Evolutionary conservation across 1,140 invertebrate genomes (phyloP).

Genomic region (Lineus longissimus): DNA sequence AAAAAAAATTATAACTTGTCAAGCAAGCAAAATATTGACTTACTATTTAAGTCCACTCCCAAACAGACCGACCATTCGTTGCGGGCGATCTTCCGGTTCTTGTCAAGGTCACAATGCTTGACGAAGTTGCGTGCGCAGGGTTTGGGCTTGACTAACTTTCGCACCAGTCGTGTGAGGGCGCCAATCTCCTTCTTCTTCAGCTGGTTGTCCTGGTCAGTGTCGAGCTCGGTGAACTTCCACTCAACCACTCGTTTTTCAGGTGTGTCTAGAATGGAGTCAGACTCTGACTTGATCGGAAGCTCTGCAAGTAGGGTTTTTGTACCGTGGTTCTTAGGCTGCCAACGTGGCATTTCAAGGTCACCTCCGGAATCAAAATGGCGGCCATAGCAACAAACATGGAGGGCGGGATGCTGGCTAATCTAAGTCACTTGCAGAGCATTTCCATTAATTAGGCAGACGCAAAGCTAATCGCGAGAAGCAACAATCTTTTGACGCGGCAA

Average conservation of each 20-base stretch:
- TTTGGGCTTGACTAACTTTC: slow-evolving; percentile 80
- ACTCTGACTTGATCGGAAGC: slow-evolving; percentile 6
- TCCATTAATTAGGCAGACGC: background rate
- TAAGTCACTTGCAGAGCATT: slow-evolving; percentile 1
- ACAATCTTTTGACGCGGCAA: too few relatives aligned
- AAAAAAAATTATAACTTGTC: too few relatives aligned
- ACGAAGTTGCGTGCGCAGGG: slow-evolving; percentile 84
- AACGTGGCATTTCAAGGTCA: slow-evolving; percentile 5
- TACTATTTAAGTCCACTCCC: slow-evolving; percentile 59
- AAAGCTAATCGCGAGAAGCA: background rate
- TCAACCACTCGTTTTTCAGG: slow-evolving; percentile 56
- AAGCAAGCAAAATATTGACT: slow-evolving; percentile 19
- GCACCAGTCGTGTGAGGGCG: slow-evolving; percentile 73
- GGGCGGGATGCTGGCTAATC: slow-evolving; percentile 22
- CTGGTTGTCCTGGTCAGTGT: slow-evolving; percentile 69
- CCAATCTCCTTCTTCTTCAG: slow-evolving; percentile 76
- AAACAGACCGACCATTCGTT: slow-evolving; percentile 80
- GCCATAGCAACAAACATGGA: slow-evolving; percentile 4
- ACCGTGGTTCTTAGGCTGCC: background rate
- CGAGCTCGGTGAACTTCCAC: slow-evolving; percentile 84
- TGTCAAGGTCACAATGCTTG: slow-evolving; percentile 76
- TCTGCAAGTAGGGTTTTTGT: slow-evolving; percentile 1
- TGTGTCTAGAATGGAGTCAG: slow-evolving; percentile 12
- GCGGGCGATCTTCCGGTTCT: slow-evolving; percentile 69
- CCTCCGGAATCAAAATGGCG: slow-evolving; percentile 12